A percentile compares a stretch with the other conserved stretches of the same genome.
Evolutionary conservation across 37 sponge, comb jelly and placozoan species (phyloP).

Genomic region (Theonella swinhoei): DNA sequence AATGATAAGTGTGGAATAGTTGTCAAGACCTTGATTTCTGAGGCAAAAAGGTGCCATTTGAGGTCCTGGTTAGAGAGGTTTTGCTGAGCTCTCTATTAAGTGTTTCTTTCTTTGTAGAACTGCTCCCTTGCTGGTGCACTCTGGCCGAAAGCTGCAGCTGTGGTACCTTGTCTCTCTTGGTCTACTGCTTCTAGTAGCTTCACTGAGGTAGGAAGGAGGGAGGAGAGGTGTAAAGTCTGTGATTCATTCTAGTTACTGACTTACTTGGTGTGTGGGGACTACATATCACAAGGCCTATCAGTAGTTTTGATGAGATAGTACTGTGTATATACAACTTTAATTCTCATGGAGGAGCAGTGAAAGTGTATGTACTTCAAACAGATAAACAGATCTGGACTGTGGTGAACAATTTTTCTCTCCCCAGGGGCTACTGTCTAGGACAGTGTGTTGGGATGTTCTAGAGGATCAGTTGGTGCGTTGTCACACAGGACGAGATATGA

Average conservation of each 20-base stretch:
- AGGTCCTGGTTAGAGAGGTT: too few relatives aligned
- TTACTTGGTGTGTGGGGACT: neutral
- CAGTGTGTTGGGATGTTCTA: conserved; percentile 68
- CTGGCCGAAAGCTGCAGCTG: conserved; percentile 77
- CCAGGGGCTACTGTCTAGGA: conserved; percentile 62
- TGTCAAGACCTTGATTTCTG: neutral
- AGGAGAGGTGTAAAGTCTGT: neutral
- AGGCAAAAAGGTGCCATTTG: neutral
- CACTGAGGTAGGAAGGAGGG: conserved; percentile 59
- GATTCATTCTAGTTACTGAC: neutral
- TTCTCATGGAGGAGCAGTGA: too few relatives aligned
- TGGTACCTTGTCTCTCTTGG: conserved; percentile 88
- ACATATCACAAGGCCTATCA: neutral
- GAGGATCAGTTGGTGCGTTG: conserved; percentile 58
- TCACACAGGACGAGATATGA: conserved; percentile 24
- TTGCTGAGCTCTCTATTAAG: neutral
- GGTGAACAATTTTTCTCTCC: conserved; percentile 1
- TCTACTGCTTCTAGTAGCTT: conserved; percentile 85
- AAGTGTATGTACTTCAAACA: too few relatives aligned
- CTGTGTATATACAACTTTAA: too few relatives aligned
- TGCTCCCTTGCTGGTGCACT: conserved; percentile 73
- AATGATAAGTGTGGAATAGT: neutral
- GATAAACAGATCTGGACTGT: too few relatives aligned
- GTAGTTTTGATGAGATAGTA: too few relatives aligned
- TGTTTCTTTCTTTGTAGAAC: conserved; percentile 50